phyloP scores from a whole-genome alignment of 2,888 invertebrate species.

The Tenthredo notha region DNA sequence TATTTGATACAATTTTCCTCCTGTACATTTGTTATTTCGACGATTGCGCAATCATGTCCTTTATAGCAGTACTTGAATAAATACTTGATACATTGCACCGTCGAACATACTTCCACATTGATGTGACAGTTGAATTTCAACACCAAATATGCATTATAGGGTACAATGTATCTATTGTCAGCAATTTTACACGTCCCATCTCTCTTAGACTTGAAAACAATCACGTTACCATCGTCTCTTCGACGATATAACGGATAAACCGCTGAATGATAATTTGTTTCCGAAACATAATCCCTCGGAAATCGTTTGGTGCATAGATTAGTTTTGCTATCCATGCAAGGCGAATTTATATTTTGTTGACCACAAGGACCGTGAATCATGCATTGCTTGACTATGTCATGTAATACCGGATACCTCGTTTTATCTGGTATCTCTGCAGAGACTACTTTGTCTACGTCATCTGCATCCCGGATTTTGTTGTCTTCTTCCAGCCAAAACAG shows the following conservation, averaged over 20 bases:
- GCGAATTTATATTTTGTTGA: slow-evolving; percentile 15
- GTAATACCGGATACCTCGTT: too few species aligned
- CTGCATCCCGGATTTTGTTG: too few species aligned
- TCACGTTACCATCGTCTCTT: not conserved
- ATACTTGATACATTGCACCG: slow-evolving; percentile 61
- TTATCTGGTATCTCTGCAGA: too few species aligned
- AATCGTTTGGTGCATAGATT: not conserved
- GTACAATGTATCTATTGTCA: slow-evolving; percentile 67
- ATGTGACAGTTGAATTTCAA: slow-evolving; percentile 60
- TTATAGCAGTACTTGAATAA: slow-evolving; percentile 62
- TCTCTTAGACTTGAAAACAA: not conserved
- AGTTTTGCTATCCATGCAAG: not conserved
- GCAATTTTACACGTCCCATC: slow-evolving; percentile 47
- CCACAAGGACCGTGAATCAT: too few species aligned
- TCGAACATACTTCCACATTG: slow-evolving; percentile 62
- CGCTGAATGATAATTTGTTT: slow-evolving; percentile 3
- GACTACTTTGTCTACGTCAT: too few species aligned
- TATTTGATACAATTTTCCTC: too few species aligned
- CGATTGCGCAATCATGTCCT: slow-evolving; percentile 57
- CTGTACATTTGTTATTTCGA: too few species aligned
- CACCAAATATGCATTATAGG: slow-evolving; percentile 61
- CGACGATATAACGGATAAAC: not conserved
- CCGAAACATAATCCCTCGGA: not conserved
- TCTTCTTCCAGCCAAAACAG: too few species aligned
- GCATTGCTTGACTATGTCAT: too few species aligned